These are phyloP conservation scores for Aromia moschata DNA, from an alignment of 2,888 invertebrate species.

Conservation along the genomic window DNA sequence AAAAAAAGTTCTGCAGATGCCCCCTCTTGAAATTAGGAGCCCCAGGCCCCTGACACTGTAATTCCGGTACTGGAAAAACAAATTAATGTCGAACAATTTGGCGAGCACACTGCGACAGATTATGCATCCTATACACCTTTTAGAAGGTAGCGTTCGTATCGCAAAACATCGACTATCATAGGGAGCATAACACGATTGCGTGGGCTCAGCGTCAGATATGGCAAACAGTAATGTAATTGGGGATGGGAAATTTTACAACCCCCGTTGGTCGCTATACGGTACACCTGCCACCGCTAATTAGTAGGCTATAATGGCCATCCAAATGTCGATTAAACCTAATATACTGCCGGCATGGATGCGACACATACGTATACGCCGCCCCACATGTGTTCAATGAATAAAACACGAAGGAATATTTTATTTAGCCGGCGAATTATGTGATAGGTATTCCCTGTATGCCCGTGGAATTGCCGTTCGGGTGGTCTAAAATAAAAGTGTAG, in stretches of 20 bases:
- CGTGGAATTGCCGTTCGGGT: slow-evolving; percentile 4
- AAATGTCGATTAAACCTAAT: slow-evolving; percentile 63
- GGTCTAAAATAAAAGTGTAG: background rate
- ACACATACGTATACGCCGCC: slow-evolving; percentile 38
- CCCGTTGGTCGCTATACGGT: slow-evolving; percentile 57
- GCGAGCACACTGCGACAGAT: no score
- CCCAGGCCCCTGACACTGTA: no score
- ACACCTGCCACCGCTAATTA: slow-evolving; percentile 64
- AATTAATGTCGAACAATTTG: no score
- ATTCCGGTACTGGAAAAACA: no score
- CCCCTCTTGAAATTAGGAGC: no score
- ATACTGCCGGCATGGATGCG: slow-evolving; percentile 53
- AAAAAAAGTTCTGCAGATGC: no score
- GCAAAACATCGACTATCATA: slow-evolving; percentile 29
- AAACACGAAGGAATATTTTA: slow-evolving; percentile 38
- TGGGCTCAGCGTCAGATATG: slow-evolving; percentile 37
- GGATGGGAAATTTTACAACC: slow-evolving; percentile 53
- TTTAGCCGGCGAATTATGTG: slow-evolving; percentile 25
- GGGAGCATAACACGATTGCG: slow-evolving; percentile 35
- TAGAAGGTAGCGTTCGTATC: no score
- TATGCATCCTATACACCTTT: no score
- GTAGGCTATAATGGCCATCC: slow-evolving; percentile 62
- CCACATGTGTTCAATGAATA: slow-evolving; percentile 36
- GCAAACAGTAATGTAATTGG: slow-evolving; percentile 52
- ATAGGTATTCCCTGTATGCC: slow-evolving; percentile 21